A percentile compares a stretch with the other conserved stretches of the same genome.
These are phyloP conservation scores for Tiliacea citrago DNA, from an alignment of 2,888 invertebrate genomes.

Conservation along the genomic window DNA sequence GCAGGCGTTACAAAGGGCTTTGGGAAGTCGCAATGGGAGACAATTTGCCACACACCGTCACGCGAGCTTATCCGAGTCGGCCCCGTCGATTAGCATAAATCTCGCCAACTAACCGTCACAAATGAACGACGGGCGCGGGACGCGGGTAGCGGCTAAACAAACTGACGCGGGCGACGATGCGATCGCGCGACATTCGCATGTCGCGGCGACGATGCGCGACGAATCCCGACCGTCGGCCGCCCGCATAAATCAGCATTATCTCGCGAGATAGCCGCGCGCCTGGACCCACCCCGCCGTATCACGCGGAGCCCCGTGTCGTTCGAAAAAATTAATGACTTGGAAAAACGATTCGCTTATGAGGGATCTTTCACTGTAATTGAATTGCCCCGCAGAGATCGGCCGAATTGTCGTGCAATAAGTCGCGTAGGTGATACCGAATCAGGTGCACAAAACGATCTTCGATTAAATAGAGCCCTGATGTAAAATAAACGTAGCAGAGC, in stretches of 20 bases:
- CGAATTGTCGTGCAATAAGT: conserved; percentile 82
- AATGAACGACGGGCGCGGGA: conserved; percentile 82
- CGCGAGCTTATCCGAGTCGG: conserved; percentile 87
- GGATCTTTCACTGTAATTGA: conserved; percentile 91
- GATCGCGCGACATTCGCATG: conserved; percentile 80
- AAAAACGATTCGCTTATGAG: conserved; percentile 91
- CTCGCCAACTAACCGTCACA: conserved; percentile 89
- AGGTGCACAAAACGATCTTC: conserved; percentile 67
- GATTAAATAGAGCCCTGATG: neutral
- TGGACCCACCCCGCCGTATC: conserved; percentile 88
- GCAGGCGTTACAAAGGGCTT: conserved; percentile 81
- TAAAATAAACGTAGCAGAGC: neutral
- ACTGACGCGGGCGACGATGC: conserved; percentile 79
- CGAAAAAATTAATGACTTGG: conserved; percentile 91
- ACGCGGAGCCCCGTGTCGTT: conserved; percentile 89
- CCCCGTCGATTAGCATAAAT: conserved; percentile 90
- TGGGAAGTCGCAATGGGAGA: conserved; percentile 85
- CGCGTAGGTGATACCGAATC: conserved; percentile 76
- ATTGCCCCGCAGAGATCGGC: conserved; percentile 88
- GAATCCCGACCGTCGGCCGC: conserved; percentile 88
- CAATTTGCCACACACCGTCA: conserved; percentile 89
- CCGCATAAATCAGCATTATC: conserved; percentile 91
- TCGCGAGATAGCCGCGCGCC: conserved; percentile 89
- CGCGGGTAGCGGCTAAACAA: conserved; percentile 78
- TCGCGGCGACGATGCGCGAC: conserved; percentile 86